phyloP scores from a whole-genome alignment of 2,797 vertebrate species.

The Rousettus madagascariensis region DNA sequence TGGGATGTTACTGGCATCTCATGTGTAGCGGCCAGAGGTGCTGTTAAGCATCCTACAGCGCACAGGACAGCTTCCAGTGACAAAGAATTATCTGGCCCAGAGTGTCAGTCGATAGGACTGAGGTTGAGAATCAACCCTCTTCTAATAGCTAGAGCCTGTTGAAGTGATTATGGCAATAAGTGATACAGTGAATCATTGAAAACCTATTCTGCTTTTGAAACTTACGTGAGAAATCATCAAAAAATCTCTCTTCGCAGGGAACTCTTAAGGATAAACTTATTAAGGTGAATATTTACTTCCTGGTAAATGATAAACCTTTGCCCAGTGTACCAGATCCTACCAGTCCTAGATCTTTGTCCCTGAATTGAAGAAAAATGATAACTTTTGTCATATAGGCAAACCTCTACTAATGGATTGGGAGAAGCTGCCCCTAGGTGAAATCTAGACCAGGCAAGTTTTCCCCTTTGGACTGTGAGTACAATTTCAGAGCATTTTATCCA shows the following conservation, averaged over 20 bases:
- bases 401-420: background rate
- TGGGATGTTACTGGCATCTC: background rate
- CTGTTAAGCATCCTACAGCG: background rate
- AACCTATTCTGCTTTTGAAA: slow-evolving; percentile 20
- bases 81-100: background rate
- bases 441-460: background rate
- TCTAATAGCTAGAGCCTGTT: background rate
- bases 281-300: background rate
- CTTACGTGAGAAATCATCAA: background rate
- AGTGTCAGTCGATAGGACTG: background rate
- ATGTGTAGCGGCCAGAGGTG: background rate
- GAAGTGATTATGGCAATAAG: background rate
- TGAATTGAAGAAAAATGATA: slow-evolving; percentile 10
- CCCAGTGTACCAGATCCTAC: background rate
- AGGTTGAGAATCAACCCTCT: background rate
- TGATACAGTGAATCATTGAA: background rate
- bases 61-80: background rate
- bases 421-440: background rate
- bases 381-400: background rate
- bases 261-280: background rate
- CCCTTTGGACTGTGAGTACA: background rate
- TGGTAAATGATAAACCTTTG: background rate
- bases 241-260: background rate
- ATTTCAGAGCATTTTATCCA: background rate
- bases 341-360: background rate